phyloP scores from a whole-genome alignment of 2,113 vertebrate species.

The Prolemur simus region DNA sequence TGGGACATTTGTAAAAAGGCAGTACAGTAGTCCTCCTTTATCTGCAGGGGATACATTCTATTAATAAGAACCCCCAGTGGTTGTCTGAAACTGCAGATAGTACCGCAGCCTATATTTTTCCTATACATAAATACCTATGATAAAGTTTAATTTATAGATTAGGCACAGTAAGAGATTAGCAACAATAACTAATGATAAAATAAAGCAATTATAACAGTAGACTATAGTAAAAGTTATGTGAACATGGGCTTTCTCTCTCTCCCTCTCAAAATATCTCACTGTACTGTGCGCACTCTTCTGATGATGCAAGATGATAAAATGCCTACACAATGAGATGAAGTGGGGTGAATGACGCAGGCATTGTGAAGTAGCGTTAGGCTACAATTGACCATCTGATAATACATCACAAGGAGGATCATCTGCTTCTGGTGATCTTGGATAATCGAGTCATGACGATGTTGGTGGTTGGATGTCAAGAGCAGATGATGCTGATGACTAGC shows the following conservation, averaged over 20 bases:
- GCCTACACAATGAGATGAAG: background rate
- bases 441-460: background rate
- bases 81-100: background rate
- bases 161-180: background rate
- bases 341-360: background rate
- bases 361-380: background rate
- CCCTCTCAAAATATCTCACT: background rate
- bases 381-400: background rate
- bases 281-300: background rate
- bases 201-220: background rate
- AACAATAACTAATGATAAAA: background rate
- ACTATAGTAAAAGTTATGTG: background rate
- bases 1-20: background rate
- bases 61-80: background rate
- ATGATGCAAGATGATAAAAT: background rate
- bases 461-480: background rate
- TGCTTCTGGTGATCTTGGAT: background rate
- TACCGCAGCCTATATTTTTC: background rate
- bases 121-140: background rate
- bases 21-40: background rate
- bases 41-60: background rate
- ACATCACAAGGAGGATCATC: background rate
- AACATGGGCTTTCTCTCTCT: background rate
- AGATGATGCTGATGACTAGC: background rate
- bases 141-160: background rate